These are phyloP conservation scores for Varanus komodoensis DNA, from an alignment of 2,113 vertebrate genomes.

Conservation along the genomic window DNA sequence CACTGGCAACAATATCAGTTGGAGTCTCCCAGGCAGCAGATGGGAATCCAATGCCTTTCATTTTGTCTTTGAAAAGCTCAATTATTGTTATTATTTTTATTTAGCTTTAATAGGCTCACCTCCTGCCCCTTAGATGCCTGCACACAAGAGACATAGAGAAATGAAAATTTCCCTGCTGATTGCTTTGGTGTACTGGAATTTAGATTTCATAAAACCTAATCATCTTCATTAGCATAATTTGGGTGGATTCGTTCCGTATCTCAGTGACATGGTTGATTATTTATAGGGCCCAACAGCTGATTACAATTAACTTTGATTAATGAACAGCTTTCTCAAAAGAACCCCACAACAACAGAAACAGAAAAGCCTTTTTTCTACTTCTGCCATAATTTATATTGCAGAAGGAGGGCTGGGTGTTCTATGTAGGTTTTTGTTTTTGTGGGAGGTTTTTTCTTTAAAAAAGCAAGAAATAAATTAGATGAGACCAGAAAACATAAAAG, in stretches of 20 bases:
- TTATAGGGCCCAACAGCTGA: slow-evolving; percentile 66
- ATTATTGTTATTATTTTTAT: slow-evolving; percentile 33
- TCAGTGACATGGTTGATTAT: slow-evolving; percentile 72
- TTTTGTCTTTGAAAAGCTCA: slow-evolving; percentile 1
- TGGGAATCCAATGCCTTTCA: not conserved
- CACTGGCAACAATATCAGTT: not conserved
- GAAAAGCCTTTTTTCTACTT: slow-evolving; percentile 1
- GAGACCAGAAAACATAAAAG: slow-evolving; percentile 54
- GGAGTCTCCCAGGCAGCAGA: not conserved
- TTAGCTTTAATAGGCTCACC: slow-evolving; percentile 53
- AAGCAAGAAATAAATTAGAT: slow-evolving; percentile 61
- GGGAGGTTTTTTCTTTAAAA: not conserved
- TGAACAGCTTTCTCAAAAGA: slow-evolving; percentile 58
- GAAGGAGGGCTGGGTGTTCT: slow-evolving; percentile 44
- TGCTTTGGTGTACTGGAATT: slow-evolving; percentile 60
- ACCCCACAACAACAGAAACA: slow-evolving; percentile 22
- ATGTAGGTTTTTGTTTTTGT: not conserved
- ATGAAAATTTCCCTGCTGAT: slow-evolving; percentile 61
- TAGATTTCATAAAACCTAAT: slow-evolving; percentile 67
- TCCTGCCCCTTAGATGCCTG: slow-evolving; percentile 30
- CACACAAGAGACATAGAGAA: slow-evolving; percentile 33
- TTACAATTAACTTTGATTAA: slow-evolving; percentile 75
- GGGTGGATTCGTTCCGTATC: slow-evolving; percentile 66
- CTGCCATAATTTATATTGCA: slow-evolving; percentile 65
- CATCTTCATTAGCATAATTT: slow-evolving; percentile 71